Evolutionary conservation across 2,888 invertebrate genomes (phyloP).

Genomic region (Orthonychiurus folsomi): DNA sequence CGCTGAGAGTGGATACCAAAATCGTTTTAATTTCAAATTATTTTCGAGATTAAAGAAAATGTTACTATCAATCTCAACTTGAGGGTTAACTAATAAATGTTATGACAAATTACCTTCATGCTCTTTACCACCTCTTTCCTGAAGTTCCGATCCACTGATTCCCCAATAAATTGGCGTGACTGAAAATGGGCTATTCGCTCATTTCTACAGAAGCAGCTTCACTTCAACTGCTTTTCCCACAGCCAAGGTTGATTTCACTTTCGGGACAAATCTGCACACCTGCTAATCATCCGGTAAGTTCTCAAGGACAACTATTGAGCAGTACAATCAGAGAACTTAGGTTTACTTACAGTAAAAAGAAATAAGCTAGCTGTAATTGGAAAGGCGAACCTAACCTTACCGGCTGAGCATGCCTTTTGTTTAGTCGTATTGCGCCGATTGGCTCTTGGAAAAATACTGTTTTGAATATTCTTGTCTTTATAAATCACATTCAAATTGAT

Average conservation of each 20-base stretch:
- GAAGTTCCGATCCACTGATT: not conserved
- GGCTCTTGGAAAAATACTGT: not conserved
- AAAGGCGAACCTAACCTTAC: too few species aligned
- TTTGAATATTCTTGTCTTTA: not conserved
- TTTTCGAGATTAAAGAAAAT: too few species aligned
- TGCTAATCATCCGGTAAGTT: not conserved
- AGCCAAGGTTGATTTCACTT: not conserved
- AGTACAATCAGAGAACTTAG: too few species aligned
- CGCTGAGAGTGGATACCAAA: not conserved
- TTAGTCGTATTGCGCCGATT: not conserved
- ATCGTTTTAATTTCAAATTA: too few species aligned
- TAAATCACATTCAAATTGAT: not conserved
- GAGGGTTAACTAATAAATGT: too few species aligned
- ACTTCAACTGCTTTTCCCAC: not conserved
- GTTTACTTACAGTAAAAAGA: too few species aligned
- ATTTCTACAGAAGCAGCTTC: not conserved
- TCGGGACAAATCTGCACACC: not conserved
- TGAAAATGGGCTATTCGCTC: not conserved
- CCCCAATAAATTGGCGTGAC: not conserved
- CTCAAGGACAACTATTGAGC: not conserved
- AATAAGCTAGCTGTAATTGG: too few species aligned
- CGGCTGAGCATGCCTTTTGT: not conserved
- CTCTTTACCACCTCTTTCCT: not conserved
- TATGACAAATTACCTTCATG: not conserved
- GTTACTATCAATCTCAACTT: too few species aligned